These are phyloP conservation scores for Caenorhabditis brenneri DNA, from an alignment of 1,140 invertebrate genomes.

Conservation along the genomic window DNA sequence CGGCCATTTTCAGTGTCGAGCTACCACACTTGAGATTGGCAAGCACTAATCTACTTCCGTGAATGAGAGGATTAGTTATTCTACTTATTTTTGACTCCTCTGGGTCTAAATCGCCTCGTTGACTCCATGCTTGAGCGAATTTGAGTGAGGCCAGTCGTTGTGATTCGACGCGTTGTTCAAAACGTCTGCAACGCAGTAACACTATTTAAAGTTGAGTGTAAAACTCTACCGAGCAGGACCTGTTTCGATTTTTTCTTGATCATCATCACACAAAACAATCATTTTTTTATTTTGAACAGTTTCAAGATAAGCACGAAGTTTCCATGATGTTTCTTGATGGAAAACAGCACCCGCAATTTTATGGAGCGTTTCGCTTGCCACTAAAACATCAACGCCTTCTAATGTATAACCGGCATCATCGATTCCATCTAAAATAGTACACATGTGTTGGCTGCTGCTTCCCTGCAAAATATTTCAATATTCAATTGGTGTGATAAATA, in stretches of 20 bases:
- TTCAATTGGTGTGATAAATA: background rate
- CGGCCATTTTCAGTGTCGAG: background rate
- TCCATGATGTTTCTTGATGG: background rate
- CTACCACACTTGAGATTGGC: background rate
- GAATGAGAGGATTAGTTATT: background rate
- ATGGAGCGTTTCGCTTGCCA: background rate
- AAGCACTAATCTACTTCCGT: background rate
- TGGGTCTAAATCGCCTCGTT: too few species aligned
- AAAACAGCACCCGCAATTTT: background rate
- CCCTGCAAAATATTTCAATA: background rate
- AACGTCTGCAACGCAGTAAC: too few species aligned
- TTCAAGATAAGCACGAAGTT: background rate
- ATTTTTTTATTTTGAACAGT: background rate
- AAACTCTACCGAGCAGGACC: too few species aligned
- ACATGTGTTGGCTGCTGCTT: constrained; percentile 26
- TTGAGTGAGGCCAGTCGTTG: too few species aligned
- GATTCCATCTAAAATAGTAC: background rate
- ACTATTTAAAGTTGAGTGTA: too few species aligned
- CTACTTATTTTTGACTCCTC: too few species aligned
- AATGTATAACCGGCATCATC: background rate
- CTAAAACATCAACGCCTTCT: background rate
- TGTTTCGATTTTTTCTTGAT: background rate
- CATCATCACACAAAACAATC: constrained; percentile 18
- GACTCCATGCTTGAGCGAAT: background rate
- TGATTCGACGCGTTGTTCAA: too few species aligned